These are phyloP conservation scores for Grallaria varia DNA, from an alignment of 2,113 vertebrate genomes.

Conservation along the genomic window DNA sequence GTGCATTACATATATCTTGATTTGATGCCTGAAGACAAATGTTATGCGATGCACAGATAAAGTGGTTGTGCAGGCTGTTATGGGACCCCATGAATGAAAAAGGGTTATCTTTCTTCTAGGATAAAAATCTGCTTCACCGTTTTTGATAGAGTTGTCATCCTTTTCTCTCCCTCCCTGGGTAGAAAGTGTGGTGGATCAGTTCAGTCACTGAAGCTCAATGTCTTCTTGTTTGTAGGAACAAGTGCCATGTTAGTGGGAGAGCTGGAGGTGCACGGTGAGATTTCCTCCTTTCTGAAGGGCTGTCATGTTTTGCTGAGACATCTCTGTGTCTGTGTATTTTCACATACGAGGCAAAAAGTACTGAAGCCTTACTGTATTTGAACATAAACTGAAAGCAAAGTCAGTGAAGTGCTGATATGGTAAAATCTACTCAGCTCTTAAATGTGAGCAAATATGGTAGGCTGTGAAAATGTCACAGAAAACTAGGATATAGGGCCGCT, in stretches of 20 bases:
- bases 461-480: neutral
- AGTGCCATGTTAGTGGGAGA: neutral
- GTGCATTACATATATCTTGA: neutral
- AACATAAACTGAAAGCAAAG: neutral
- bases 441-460: neutral
- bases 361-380: neutral
- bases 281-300: neutral
- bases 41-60: neutral
- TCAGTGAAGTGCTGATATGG: fast-evolving
- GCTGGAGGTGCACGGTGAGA: neutral
- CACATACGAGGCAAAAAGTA: neutral
- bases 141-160: neutral
- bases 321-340: neutral
- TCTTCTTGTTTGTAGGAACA: neutral
- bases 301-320: neutral
- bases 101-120: neutral
- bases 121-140: neutral
- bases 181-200: neutral
- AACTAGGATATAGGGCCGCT: neutral
- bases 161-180: neutral
- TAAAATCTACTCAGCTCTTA: neutral
- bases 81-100: neutral
- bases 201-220: neutral
- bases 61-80: neutral
- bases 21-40: neutral